Base-by-base conservation (phyloP, 2,113 vertebrate genomes). In the Gambusia holbrooki region DNA sequence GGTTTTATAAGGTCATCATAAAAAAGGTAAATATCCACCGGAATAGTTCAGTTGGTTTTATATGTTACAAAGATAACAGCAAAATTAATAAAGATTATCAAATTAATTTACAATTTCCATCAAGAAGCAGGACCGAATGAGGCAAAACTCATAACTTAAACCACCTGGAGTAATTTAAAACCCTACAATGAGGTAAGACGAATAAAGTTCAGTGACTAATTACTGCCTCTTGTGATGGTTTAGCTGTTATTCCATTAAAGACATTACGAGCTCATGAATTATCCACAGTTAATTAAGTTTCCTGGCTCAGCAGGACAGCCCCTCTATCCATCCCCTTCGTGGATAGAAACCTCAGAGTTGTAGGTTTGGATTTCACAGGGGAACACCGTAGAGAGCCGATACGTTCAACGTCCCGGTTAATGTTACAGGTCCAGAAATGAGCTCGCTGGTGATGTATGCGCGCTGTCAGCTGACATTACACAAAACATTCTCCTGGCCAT, bases 261-360 rank as follows among this genome's bases (percentile, higher is more conserved):
- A 25, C 30, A 65, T 25, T 58, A 58, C 2, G 19, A 58, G 51
- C 51, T 10, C 51, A 58, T 58, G 51, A 58, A 58, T 58, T 58
- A 19, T 58, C 51, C 22, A 58, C 51, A 58, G 51, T 19, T 63
- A 60, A 75, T 84, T 71, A 69, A 72, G 13, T 71, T 51, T 48
- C 75, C 78, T 33, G 33, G 77, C n/a, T 87, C 75, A 74, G 51
- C 29, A 10, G 30, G 71, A 69, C 72, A 25, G 17, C 33, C 61
- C 74, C 76, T 78, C 63, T 48, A 77, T 66, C 64, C 10, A 29
- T 66, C 74, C 76, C 3, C 84, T 80, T 80, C 51, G 84, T 85
- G 29, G 35, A 37, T 0, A 37, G 35, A 37, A 37, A 37, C 35
- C 35, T 22, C 45, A 70, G 33, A 62, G 28, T 51, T 51, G 27